A percentile compares a stretch with the other conserved stretches of the same genome.
Conservation (phyloP, 2,113 vertebrate species). For the Naja naja region DNA sequence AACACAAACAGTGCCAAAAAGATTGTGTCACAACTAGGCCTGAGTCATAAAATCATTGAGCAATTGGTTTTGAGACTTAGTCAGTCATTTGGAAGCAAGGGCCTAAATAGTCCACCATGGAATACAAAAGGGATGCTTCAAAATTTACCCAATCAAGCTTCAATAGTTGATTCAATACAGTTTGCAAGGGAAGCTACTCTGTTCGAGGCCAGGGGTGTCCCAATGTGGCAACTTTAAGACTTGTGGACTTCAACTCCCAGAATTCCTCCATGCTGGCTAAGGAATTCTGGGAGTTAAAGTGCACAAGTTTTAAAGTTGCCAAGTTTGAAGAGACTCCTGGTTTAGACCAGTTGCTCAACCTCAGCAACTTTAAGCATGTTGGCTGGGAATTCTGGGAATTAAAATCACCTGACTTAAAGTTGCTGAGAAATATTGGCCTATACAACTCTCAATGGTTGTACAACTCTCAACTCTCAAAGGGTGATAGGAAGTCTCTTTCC, state of each 20-base stretch:
- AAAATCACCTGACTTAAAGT: neutral
- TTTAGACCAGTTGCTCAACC: neutral
- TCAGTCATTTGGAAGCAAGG: neutral
- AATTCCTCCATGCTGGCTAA: neutral
- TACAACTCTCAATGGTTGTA: neutral
- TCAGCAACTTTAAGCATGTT: neutral
- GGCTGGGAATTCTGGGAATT: neutral
- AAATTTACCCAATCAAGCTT: neutral
- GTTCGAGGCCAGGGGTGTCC: neutral
- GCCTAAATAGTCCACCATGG: neutral
- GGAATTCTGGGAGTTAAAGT: too few relatives aligned
- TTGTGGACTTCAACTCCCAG: neutral
- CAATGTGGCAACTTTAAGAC: neutral
- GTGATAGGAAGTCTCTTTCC: neutral
- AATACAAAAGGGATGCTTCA: neutral
- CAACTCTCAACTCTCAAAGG: too few relatives aligned
- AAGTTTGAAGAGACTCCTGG: too few relatives aligned
- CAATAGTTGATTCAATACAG: neutral
- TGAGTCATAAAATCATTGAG: neutral
- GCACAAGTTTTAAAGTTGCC: too few relatives aligned
- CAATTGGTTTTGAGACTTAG: neutral
- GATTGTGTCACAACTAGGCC: constrained; percentile 1
- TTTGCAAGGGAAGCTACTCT: neutral
- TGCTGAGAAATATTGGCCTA: neutral
- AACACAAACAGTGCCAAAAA: neutral